Conservation (phyloP, 2,888 invertebrate genomes). For the Nomada fucata region DNA sequence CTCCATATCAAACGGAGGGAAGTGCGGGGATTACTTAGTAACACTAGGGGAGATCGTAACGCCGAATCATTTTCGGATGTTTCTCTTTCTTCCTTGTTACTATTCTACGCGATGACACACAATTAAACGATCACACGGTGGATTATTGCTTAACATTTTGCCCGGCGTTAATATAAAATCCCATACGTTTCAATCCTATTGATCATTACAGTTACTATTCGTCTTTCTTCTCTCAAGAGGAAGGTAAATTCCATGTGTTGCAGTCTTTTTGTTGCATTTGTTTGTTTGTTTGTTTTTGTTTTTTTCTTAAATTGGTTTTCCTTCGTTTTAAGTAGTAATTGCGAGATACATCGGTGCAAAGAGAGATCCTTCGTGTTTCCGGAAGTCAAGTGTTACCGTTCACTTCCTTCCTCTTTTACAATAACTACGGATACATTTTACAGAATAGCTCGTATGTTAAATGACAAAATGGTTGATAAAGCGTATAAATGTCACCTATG, state of each 20-base stretch:
- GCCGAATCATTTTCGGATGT: not conserved
- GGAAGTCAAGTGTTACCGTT: slow-evolving; percentile 22
- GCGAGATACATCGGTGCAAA: slow-evolving; percentile 39
- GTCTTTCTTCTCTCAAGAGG: slow-evolving; percentile 34
- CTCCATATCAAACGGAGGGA: no score
- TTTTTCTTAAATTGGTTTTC: not conserved
- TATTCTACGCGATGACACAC: slow-evolving; percentile 10
- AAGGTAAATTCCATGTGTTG: slow-evolving; percentile 54
- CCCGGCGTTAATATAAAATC: slow-evolving; percentile 23
- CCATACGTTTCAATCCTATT: not conserved
- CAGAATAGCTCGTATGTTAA: slow-evolving; percentile 39
- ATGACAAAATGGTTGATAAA: slow-evolving; percentile 37
- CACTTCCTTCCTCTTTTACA: slow-evolving; percentile 53
- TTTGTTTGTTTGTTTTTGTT: not conserved
- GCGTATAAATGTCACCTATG: slow-evolving; percentile 62
- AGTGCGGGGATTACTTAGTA: slow-evolving; percentile 24
- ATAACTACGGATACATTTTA: slow-evolving; percentile 43
- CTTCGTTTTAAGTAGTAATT: slow-evolving; percentile 42
- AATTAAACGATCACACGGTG: slow-evolving; percentile 35
- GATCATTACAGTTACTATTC: not conserved
- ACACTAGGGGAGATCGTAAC: slow-evolving; percentile 39
- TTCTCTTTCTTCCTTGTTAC: not conserved
- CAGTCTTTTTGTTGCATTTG: slow-evolving; percentile 42
- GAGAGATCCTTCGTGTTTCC: slow-evolving; percentile 46
- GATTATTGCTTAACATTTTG: slow-evolving; percentile 44